A percentile compares a stretch with the other conserved stretches of the same genome.
These are phyloP conservation scores for Dolichoris vasculosae DNA, from an alignment of 1,140 invertebrate species.

Conservation along the genomic window DNA sequence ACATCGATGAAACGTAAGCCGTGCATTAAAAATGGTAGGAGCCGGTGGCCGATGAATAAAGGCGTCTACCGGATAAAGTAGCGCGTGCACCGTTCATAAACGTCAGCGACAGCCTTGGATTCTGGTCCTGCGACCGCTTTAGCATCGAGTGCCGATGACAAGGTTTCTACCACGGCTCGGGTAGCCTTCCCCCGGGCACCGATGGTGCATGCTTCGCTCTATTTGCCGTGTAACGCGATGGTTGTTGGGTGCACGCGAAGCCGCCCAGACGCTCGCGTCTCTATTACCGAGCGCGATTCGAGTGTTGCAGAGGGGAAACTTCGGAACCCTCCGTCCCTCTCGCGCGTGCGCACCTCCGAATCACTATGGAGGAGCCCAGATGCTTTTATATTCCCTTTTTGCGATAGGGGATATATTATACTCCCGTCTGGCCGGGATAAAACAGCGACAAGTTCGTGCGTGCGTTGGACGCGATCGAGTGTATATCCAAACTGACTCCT, in stretches of 20 bases:
- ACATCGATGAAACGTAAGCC: slow-evolving; percentile 45
- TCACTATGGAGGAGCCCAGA: background rate
- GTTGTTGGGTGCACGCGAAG: background rate
- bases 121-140: background rate
- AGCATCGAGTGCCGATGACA: slow-evolving; percentile 45
- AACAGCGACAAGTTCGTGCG: background rate
- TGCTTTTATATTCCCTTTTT: slow-evolving; percentile 49
- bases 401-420: slow-evolving; percentile 24
- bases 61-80: background rate
- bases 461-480: slow-evolving; percentile 17
- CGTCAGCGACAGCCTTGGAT: slow-evolving; percentile 29
- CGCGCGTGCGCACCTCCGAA: background rate
- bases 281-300: slow-evolving; percentile 14
- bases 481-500: slow-evolving; percentile 21
- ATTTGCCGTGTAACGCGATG: too few relatives aligned
- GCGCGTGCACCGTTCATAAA: slow-evolving; percentile 31
- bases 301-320: slow-evolving; percentile 33
- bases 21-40: background rate
- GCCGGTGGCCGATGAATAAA: background rate
- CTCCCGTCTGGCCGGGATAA: background rate
- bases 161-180: background rate
- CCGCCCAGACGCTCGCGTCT: slow-evolving; percentile 7
- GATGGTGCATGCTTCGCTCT: background rate
- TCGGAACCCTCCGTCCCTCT: slow-evolving; percentile 20
- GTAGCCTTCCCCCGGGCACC: too few relatives aligned